Conservation (phyloP, 2,888 invertebrate species). For the Eumerus sabulonum region DNA sequence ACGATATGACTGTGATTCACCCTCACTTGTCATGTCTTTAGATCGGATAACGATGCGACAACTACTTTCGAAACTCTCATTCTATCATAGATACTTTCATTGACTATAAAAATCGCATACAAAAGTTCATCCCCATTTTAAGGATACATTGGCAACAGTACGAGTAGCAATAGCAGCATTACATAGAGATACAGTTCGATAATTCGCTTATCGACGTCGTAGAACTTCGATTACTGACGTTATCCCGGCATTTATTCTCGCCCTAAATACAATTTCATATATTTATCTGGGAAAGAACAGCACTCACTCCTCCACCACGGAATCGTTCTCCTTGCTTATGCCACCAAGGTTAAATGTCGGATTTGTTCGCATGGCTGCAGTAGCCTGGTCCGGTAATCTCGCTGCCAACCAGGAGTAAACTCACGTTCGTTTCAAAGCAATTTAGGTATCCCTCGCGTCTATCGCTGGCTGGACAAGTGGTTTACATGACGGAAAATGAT, state of each 20-base stretch:
- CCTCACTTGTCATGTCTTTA: constrained; percentile 23
- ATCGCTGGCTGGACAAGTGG: constrained; percentile 15
- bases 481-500: constrained; percentile 62
- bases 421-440: constrained; percentile 44
- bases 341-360: constrained; percentile 58
- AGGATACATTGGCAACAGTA: constrained; percentile 9
- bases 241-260: constrained; percentile 56
- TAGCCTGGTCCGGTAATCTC: constrained; percentile 63
- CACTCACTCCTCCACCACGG: constrained; percentile 9
- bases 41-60: constrained; percentile 36
- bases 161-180: not conserved
- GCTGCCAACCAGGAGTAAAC: constrained; percentile 44
- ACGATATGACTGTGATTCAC: constrained; percentile 2
- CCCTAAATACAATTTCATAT: constrained; percentile 61
- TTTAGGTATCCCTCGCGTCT: constrained; percentile 5
- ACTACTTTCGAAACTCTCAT: constrained; percentile 12
- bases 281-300: constrained; percentile 52
- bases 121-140: not conserved
- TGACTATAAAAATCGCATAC: not conserved
- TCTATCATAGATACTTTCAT: not conserved
- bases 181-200: constrained; percentile 34
- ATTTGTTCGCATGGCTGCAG: constrained; percentile 61
- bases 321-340: not conserved
- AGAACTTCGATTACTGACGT: constrained; percentile 67
- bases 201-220: constrained; percentile 65